Conservation (phyloP, 2,113 vertebrate species). For the Pseudorhombus dupliciocellatus region DNA sequence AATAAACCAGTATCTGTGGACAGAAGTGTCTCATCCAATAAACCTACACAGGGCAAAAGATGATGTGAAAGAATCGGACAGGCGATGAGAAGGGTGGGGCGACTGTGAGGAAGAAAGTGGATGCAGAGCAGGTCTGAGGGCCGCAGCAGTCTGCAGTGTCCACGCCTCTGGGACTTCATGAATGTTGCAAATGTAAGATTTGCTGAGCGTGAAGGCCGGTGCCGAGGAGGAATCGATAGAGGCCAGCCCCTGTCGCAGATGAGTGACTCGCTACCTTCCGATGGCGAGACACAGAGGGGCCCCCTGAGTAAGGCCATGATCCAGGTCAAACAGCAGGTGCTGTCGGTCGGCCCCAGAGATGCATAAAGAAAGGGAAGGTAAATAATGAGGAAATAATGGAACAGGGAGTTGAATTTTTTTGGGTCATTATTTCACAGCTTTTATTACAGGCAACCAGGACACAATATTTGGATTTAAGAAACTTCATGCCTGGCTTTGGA, state of each 20-base stretch:
- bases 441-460: too few relatives aligned
- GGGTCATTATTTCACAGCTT: too few relatives aligned
- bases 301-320: conserved; percentile 5
- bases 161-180: conserved; percentile 30
- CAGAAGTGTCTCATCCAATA: not conserved
- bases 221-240: conserved; percentile 16
- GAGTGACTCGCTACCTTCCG: conserved; percentile 11
- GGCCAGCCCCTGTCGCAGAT: conserved; percentile 13
- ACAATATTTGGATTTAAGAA: too few relatives aligned
- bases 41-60: not conserved
- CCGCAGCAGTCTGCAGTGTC: not conserved
- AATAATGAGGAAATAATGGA: not conserved
- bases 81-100: not conserved
- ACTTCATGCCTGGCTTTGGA: too few relatives aligned
- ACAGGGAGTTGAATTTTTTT: too few relatives aligned
- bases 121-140: not conserved
- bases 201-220: conserved; percentile 43
- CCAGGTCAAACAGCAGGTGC: conserved; percentile 18
- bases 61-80: not conserved
- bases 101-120: not conserved
- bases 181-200: conserved; percentile 44
- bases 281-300: not conserved
- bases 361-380: not conserved
- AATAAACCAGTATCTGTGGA: not conserved
- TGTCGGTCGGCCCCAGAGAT: conserved; percentile 1